A percentile compares a stretch with the other conserved stretches of the same genome.
Conservation (phyloP, 1,140 invertebrate genomes). For the Neodiprion fabricii region DNA sequence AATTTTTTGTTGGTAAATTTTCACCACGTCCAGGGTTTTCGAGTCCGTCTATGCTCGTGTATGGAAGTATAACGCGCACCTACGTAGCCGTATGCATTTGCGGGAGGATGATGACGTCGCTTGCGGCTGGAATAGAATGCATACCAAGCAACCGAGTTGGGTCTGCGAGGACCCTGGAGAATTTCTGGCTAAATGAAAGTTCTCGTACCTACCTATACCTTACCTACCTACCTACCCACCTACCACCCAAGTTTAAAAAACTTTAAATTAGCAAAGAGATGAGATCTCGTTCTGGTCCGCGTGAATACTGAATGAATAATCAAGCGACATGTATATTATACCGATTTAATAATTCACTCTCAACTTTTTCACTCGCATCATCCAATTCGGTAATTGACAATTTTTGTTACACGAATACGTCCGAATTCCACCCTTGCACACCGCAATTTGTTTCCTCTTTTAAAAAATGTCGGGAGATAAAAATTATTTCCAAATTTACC, state of each 20-base stretch:
- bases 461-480: not conserved
- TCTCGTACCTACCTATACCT: not conserved
- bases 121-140: constrained; percentile 3
- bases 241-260: not conserved
- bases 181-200: constrained; percentile 7
- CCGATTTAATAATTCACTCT: too few species aligned
- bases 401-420: too few species aligned
- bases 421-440: too few species aligned
- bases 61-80: not conserved
- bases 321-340: not conserved
- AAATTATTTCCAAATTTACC: not conserved
- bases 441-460: too few species aligned
- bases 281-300: not conserved
- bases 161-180: not conserved
- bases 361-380: too few species aligned
- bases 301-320: not conserved
- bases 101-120: not conserved
- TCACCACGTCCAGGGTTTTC: not conserved
- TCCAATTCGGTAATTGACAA: too few species aligned
- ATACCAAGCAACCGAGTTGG: not conserved
- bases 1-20: not conserved
- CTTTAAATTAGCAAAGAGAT: not conserved
- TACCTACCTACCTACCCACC: too few species aligned
- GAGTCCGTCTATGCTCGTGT: too few species aligned
- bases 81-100: not conserved